Base-by-base conservation (phyloP, 2,888 invertebrate species). In the Tribolium freemani region DNA sequence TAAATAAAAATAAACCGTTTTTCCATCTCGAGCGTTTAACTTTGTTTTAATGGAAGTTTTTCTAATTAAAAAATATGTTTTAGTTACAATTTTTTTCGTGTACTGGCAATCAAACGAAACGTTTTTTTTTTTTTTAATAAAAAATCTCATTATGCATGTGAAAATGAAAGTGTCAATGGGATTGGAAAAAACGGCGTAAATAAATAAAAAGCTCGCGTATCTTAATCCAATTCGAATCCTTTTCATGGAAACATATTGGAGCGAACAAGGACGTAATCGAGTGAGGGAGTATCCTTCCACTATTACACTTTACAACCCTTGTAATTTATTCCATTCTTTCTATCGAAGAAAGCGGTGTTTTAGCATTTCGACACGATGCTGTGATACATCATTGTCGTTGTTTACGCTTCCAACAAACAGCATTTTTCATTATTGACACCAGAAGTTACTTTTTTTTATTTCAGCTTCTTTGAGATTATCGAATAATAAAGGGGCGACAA, bases 151-250 rank as follows among this genome's bases (percentile, higher is more conserved):
- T 16, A 16, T 16, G 16, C 16, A 16, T 16, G 16, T 38, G 38
- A 38, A 38, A 38, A 38, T n/a, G 38, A 38, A 38, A 38, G 38
- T 38, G 38, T 38, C 38, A 38, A 38, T 38, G 8, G 38, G 38
- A 38, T 8, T 8, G n/a, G 38, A 38, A 38, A 38, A 56, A 38
- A 10, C 56, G 9, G 13, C 31, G 30, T 60, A 45, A 16, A 60
- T 60, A 60, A 60, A 60, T 51, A 64, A 64, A 64, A 64, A 16
- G 26, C 5, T 16, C 26, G 71, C 78, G 77, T 75, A 76, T 78
- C 78, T 78, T 79, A 77, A 80, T 79, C 78, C 80, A 78, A 78
- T 79, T 74, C 46, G 44, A 56, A 66, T 56, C 56, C 56, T 75
- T 77, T 79, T 72, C 71, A 60, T 73, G 54, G 71, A 72, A 76